These are phyloP conservation scores for Oxycera nigricornis DNA, from an alignment of 2,888 invertebrate genomes.

Conservation along the genomic window DNA sequence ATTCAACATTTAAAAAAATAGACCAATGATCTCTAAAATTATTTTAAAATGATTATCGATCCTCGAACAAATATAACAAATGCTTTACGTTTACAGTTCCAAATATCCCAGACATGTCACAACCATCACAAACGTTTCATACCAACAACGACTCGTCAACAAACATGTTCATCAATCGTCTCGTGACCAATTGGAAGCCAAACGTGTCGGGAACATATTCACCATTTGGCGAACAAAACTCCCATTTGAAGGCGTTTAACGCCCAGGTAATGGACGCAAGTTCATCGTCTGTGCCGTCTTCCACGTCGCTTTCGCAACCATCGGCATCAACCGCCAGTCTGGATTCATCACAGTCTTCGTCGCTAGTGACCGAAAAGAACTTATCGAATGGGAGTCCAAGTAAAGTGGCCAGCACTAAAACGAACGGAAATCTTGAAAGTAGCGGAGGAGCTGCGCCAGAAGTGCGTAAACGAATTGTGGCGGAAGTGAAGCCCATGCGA, in stretches of 20 bases:
- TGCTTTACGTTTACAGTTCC: background rate
- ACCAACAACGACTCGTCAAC: constrained; percentile 49
- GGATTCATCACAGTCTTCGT: background rate
- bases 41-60: no score
- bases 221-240: constrained; percentile 53
- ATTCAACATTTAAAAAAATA: background rate
- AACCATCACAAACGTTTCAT: constrained; percentile 14
- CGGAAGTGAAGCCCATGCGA: constrained; percentile 86
- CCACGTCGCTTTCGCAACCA: background rate
- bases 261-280: background rate
- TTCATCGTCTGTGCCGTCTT: background rate
- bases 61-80: no score
- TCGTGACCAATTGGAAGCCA: constrained; percentile 60
- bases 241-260: constrained; percentile 17
- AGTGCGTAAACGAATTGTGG: constrained; percentile 70
- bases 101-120: background rate
- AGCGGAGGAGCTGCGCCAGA: constrained; percentile 49
- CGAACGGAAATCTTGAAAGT: constrained; percentile 50
- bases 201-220: constrained; percentile 58
- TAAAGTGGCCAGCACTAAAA: constrained; percentile 42
- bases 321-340: background rate
- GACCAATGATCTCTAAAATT: no score
- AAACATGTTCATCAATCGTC: constrained; percentile 58
- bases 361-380: background rate
- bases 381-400: background rate